phyloP scores from a whole-genome alignment of 2,113 vertebrate species.

The Formicarius rufipectus region DNA sequence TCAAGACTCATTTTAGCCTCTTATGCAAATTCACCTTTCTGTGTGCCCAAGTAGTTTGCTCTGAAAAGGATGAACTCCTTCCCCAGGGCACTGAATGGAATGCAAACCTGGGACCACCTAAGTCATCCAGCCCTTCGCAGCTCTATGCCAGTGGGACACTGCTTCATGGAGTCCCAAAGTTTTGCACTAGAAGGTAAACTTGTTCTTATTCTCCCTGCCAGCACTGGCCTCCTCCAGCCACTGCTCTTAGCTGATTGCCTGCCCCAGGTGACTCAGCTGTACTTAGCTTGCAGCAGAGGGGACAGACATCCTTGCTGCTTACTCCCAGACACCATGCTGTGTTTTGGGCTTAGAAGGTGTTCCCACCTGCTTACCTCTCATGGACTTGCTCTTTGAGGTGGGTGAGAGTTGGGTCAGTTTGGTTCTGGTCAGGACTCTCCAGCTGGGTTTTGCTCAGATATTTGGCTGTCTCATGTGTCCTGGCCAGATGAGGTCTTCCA shows the following conservation, averaged over 20 bases:
- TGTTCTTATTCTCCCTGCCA: not conserved
- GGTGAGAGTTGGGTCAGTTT: constrained; percentile 69
- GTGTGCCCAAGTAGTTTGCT: not conserved
- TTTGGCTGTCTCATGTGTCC: constrained; percentile 77
- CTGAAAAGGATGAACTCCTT: not conserved
- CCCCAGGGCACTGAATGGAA: not conserved
- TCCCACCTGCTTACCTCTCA: constrained; percentile 71
- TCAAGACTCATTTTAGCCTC: not conserved
- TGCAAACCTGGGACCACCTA: not conserved
- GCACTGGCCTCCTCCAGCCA: not conserved
- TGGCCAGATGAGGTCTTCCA: constrained; percentile 63
- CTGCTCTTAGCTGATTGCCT: not conserved
- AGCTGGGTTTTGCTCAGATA: constrained; percentile 80
- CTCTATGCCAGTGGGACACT: not conserved
- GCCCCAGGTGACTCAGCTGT: not conserved
- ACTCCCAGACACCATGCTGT: not conserved
- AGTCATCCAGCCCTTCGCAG: not conserved
- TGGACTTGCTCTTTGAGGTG: constrained; percentile 74
- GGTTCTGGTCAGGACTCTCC: constrained; percentile 66
- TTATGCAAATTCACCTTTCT: not conserved
- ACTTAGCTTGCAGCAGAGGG: not conserved
- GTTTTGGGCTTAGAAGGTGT: not conserved
- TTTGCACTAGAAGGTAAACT: not conserved
- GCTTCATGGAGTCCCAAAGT: not conserved
- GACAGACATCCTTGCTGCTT: not conserved